These are phyloP conservation scores for Chorisops tibialis DNA, from an alignment of 2,888 invertebrate species.

Conservation along the genomic window DNA sequence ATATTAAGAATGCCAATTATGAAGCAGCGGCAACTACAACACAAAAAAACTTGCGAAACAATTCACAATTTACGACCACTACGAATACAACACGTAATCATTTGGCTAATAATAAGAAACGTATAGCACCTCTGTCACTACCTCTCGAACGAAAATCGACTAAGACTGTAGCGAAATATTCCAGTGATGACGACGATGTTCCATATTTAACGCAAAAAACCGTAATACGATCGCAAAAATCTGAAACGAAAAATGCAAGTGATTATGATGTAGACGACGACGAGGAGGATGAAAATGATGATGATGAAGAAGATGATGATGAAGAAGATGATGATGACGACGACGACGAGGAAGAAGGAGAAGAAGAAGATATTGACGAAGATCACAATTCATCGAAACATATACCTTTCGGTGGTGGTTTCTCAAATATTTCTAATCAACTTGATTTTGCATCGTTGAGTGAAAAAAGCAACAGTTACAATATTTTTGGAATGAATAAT, in stretches of 20 bases:
- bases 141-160: slow-evolving; percentile 43
- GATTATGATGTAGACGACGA: slow-evolving; percentile 13
- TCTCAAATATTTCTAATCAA: slow-evolving; percentile 35
- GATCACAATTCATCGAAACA: background rate
- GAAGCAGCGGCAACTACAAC: too few relatives aligned
- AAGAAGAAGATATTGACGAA: background rate
- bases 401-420: slow-evolving; percentile 36
- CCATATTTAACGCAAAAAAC: slow-evolving; percentile 56
- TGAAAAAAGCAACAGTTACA: slow-evolving; percentile 35
- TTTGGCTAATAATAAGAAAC: slow-evolving; percentile 35
- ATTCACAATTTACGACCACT: background rate
- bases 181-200: slow-evolving; percentile 44
- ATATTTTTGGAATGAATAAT: slow-evolving; percentile 37
- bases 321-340: slow-evolving; percentile 33
- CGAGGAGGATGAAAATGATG: background rate
- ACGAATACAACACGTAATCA: background rate
- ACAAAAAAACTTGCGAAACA: background rate
- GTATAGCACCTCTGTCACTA: slow-evolving; percentile 45
- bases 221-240: slow-evolving; percentile 44
- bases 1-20: slow-evolving; percentile 4
- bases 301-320: background rate
- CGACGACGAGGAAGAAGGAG: slow-evolving; percentile 2
- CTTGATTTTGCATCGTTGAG: slow-evolving; percentile 40
- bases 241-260: slow-evolving; percentile 37
- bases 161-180: slow-evolving; percentile 30